Evolutionary conservation across 2,797 vertebrate species (phyloP), one percentile per base, ranked within the genome.

Genomic region (Malurus leucopterus): DNA sequence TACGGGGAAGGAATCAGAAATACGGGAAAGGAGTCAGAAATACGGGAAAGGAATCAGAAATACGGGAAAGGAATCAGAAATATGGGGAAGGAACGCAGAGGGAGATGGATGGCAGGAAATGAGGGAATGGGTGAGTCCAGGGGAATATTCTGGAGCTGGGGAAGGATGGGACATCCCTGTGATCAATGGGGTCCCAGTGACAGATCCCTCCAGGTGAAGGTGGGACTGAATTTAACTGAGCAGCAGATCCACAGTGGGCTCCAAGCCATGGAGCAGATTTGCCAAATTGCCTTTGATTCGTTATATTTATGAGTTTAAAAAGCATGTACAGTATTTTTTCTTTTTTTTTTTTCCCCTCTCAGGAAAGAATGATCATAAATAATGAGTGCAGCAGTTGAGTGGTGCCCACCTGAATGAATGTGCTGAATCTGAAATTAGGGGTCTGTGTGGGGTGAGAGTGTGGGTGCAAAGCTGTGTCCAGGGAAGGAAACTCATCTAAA

Each of bases 271-370:
- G 21, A 51, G 46, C 30, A 78, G 83, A 50, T 92, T 90, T 91
- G 93, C 90, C 90, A 95, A 94, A 87, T 82, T 91, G 93, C 92
- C 86, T 94, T 91, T 90, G 86, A 89, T 89, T 94, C 44, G 6
- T 92, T 88, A 40, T 61, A 84, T 91, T 93, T 95, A 95, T 88
- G 92, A 92, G 69, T 92, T 96, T 93, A 46, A 93, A 97, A 97
- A 93, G 91, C 88, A 54, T 47, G 53, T 58, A 59, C 92, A 93
- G 49, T 92, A 89, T 55, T 93, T 83, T 78, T 71, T 55, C 38
- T 9, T n/a, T 9, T 29, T 34, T 38, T 41, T 38, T 29, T 76
- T 3, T 3, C 4, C 81, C 11, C 19, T 16, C 20, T 8, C 27
- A 19, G 57, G 91, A 70, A 65, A 67, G 34, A 78, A 62, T 75